Conservation (phyloP, 2,888 invertebrate species). For the Standfussiana lucernea region DNA sequence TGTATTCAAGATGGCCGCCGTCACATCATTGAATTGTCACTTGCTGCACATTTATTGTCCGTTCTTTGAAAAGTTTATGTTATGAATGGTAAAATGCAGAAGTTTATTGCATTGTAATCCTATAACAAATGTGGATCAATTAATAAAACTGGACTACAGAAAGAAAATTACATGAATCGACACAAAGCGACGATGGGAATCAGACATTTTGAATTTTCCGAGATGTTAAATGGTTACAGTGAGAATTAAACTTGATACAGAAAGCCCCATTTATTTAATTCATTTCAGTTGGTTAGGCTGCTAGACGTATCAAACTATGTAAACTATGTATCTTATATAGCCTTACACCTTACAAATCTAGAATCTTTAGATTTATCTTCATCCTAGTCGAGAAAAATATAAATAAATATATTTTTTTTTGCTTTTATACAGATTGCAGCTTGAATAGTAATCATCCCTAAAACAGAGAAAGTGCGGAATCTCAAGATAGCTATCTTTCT, state of each 20-base stretch:
- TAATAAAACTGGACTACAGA: background rate
- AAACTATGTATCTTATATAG: background rate
- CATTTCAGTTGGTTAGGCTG: background rate
- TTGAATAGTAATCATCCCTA: slow-evolving; percentile 13
- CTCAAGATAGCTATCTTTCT: background rate
- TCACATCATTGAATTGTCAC: slow-evolving; percentile 65
- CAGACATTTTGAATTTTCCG: background rate
- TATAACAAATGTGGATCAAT: slow-evolving; percentile 2
- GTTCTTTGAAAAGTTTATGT: background rate
- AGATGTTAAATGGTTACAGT: background rate
- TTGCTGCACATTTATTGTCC: slow-evolving; percentile 40
- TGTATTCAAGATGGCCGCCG: slow-evolving; percentile 67
- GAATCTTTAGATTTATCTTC: background rate
- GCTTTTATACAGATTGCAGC: background rate
- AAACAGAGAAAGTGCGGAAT: background rate
- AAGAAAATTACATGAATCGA: background rate
- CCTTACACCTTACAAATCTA: too few relatives aligned
- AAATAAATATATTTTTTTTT: background rate
- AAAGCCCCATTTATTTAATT: background rate
- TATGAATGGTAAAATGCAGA: background rate
- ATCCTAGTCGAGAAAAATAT: background rate
- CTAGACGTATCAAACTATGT: background rate
- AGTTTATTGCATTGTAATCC: slow-evolving; percentile 24
- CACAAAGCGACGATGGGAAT: background rate
- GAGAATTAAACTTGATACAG: too few relatives aligned